Percentiles rank a stretch among this genome's conserved stretches.
phyloP scores from a whole-genome alignment of 2,797 vertebrate genomes.

The Scleropages formosus region DNA sequence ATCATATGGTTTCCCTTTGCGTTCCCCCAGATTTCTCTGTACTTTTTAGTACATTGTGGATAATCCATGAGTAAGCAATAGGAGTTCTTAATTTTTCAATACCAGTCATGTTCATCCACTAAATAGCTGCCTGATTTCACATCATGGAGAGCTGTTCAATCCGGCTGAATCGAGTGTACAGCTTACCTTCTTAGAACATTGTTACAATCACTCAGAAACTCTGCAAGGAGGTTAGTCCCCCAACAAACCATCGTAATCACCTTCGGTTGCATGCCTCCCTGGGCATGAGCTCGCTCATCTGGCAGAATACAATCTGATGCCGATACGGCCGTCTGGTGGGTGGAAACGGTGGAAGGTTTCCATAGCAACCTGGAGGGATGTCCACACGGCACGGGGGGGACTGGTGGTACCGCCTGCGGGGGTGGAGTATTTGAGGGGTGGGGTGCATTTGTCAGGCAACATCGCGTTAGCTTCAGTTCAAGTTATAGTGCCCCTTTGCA shows the following conservation, averaged over 20 bases:
- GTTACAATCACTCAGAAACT: not conserved
- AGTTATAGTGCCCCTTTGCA: too few species aligned
- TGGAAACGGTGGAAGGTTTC: conserved; percentile 31
- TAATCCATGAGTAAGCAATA: conserved; percentile 1
- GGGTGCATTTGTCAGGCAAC: not conserved
- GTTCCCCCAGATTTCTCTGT: too few species aligned
- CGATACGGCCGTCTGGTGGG: conserved; percentile 26
- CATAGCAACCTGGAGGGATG: conserved; percentile 36
- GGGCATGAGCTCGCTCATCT: not conserved
- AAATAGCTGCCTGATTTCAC: not conserved
- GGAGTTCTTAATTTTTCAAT: conserved; percentile 6
- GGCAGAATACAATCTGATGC: conserved; percentile 13
- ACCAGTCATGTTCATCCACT: conserved; percentile 10
- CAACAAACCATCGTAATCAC: not conserved
- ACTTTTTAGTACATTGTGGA: too few species aligned
- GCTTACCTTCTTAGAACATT: not conserved
- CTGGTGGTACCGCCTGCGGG: not conserved
- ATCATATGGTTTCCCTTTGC: too few species aligned
- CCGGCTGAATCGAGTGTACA: not conserved
- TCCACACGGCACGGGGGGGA: conserved; percentile 18
- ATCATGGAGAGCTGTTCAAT: not conserved
- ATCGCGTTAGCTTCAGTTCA: not conserved
- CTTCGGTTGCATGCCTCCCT: not conserved
- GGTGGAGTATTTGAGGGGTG: not conserved
- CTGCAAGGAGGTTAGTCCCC: not conserved